phyloP scores from a whole-genome alignment of 2,888 invertebrate species.

The Ischnura elegans region DNA sequence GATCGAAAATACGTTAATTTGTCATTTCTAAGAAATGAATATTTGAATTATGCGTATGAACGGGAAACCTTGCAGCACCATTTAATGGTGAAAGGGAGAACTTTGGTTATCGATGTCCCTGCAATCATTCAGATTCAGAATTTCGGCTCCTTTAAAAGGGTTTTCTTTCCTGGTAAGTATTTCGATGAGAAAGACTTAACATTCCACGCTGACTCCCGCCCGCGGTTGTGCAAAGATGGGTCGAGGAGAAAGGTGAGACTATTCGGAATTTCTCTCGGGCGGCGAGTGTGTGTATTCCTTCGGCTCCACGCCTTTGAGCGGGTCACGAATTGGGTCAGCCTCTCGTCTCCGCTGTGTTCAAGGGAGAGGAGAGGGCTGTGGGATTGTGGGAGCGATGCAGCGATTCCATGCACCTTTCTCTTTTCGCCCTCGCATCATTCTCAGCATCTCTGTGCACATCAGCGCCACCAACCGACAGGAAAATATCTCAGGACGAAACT shows the following conservation, averaged over 20 bases:
- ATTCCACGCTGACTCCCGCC: not conserved
- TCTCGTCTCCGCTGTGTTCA: not conserved
- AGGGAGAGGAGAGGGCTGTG: not conserved
- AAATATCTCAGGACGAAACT: no score
- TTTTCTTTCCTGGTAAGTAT: no score
- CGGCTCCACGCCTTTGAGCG: not conserved
- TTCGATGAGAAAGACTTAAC: not conserved
- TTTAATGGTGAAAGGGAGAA: no score
- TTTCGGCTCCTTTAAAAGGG: no score
- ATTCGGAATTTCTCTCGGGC: not conserved
- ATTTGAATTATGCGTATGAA: no score
- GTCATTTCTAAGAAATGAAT: no score
- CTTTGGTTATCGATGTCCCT: no score
- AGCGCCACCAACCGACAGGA: not conserved
- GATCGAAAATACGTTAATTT: no score
- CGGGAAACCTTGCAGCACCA: no score
- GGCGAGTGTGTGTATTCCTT: not conserved
- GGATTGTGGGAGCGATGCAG: not conserved
- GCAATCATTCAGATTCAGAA: no score
- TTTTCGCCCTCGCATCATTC: not conserved
- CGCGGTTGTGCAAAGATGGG: not conserved
- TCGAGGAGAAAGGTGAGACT: not conserved
- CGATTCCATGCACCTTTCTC: not conserved
- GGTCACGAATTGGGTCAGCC: conserved; percentile 22
- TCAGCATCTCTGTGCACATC: not conserved